Percentiles rank a stretch among this genome's conserved stretches.
phyloP scores from a whole-genome alignment of 2,888 invertebrate species.

The Marasmarcha lunaedactyla region DNA sequence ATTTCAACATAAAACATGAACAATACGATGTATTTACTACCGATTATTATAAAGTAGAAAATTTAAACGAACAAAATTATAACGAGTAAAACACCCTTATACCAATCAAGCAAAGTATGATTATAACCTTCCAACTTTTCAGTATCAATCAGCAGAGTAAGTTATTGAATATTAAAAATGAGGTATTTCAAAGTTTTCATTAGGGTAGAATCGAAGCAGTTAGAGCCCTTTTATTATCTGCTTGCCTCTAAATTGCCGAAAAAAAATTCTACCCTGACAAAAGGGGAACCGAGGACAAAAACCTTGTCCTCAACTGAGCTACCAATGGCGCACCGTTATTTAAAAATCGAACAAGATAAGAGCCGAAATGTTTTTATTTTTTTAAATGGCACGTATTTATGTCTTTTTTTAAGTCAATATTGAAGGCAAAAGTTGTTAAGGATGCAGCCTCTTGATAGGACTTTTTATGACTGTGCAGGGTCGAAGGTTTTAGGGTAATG shows the following conservation, averaged over 20 bases:
- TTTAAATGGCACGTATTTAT: constrained; percentile 63
- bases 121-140: too few species aligned
- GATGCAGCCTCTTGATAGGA: constrained; percentile 38
- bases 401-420: constrained; percentile 58
- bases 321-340: constrained; percentile 63
- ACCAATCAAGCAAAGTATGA: too few species aligned
- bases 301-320: constrained; percentile 57
- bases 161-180: constrained; percentile 57
- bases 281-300: constrained; percentile 58
- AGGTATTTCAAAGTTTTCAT: constrained; percentile 40
- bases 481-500: constrained; percentile 59
- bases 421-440: constrained; percentile 21
- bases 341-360: constrained; percentile 70
- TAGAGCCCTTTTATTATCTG: constrained; percentile 72
- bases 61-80: too few species aligned
- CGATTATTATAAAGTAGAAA: too few species aligned
- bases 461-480: constrained; percentile 55
- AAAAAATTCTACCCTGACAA: constrained; percentile 58
- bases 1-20: too few species aligned
- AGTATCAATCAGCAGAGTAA: constrained; percentile 22
- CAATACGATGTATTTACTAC: too few species aligned
- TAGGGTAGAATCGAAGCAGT: constrained; percentile 64
- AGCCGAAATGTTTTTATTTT: constrained; percentile 64
- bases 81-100: too few species aligned
- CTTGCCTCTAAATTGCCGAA: constrained; percentile 68